Conservation (phyloP, 30 jellyfish, hydroid and myxozoan genomes). For the Cassiopea andromeda region DNA sequence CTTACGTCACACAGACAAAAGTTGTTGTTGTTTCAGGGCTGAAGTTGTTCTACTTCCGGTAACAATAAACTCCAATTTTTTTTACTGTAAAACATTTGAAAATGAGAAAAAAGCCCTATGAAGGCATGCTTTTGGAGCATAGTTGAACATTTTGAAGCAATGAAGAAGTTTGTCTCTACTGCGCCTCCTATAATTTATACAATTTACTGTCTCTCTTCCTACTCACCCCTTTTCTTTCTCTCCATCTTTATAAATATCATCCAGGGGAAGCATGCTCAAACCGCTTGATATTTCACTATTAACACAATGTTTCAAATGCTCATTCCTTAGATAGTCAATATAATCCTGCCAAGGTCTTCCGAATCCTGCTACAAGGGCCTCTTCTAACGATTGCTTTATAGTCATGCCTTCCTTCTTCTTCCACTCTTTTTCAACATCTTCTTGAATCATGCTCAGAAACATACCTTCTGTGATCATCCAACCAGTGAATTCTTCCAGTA, state of each 20-base stretch:
- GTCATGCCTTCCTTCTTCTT: conserved; percentile 29
- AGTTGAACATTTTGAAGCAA: too few relatives aligned
- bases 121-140: too few relatives aligned
- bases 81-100: too few relatives aligned
- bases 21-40: too few relatives aligned
- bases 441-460: conserved; percentile 8
- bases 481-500: conserved; percentile 34
- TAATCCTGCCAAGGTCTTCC: conserved; percentile 83
- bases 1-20: too few relatives aligned
- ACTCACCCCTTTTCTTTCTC: conserved; percentile 51
- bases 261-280: conserved; percentile 79
- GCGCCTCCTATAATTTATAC: too few relatives aligned
- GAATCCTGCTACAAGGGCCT: conserved; percentile 71
- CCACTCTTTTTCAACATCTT: conserved; percentile 49
- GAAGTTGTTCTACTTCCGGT: too few relatives aligned
- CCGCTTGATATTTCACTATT: conserved; percentile 80
- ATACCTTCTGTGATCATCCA: conserved; percentile 36
- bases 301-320: conserved; percentile 70
- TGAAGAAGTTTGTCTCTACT: too few relatives aligned
- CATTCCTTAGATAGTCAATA: conserved; percentile 67
- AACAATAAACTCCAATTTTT: too few relatives aligned
- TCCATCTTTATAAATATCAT: conserved; percentile 59
- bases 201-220: neutral
- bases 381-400: conserved; percentile 45
- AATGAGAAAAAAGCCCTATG: too few relatives aligned